Evolutionary conservation across 2,797 vertebrate species (phyloP), one percentile per base, ranked within the genome.

Genomic region (Sarcophilus harrisii): DNA sequence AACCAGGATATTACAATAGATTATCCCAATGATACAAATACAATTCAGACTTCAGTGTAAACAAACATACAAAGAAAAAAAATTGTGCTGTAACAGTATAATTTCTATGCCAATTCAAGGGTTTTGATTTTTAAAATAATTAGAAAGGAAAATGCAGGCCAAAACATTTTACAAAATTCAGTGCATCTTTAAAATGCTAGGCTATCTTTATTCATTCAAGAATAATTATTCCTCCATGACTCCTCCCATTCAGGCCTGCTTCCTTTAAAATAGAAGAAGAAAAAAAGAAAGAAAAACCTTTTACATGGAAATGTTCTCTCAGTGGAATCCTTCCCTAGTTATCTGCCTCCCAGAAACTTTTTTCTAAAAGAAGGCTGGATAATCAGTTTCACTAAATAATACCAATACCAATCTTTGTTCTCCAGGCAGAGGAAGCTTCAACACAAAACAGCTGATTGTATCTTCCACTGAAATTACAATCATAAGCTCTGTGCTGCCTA

Each of bases 21-120:
- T 98, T 97, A 98, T 98, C 97, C 98, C 97, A 97, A 98, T 96
- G 98, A 98, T 98, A 97, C 97, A 98, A 98, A 98, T 98, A 98
- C 97, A 98, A 98, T 97, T 98, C 91, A 94, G 81, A 98, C 93
- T 52, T 95, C 92, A 94, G 60, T 54, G 96, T 91, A 96, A 97
- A 97, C 57, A 97, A 97, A 93, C 91, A 95, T 0, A 52, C 62
- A 96, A 93, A 97, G 97, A 58, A 95, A 96, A 96, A 94, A 96
- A 94, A 18, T 29, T 90, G n/a, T 95, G 60, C 27, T 90, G 59
- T 96, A 93, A 97, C 81, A 97, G 93, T 96, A 60, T 94, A 93
- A 96, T 91, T 93, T 94, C 57, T 92, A 94, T 90, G 95, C n/a
- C 94, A 91, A 97, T 97, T 96, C 96, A 92, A 91, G 91, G 66